These are phyloP conservation scores for Hydractinia symbiolongicarpus DNA, from an alignment of 30 jellyfish, hydroid and myxozoan genomes.

Conservation along the genomic window DNA sequence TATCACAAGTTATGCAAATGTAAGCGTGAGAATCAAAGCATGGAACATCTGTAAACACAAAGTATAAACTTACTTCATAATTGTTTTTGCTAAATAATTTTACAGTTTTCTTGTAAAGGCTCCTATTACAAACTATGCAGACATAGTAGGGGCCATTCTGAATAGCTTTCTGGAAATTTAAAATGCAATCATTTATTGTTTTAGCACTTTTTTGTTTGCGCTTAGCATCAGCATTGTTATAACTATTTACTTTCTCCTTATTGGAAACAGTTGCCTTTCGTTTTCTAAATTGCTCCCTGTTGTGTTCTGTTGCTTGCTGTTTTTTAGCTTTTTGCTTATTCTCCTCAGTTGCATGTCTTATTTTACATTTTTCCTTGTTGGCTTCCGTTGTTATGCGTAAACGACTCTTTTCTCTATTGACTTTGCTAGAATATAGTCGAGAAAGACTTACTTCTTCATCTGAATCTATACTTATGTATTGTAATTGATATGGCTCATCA, in stretches of 20 bases:
- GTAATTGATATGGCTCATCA: too few relatives aligned
- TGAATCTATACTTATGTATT: too few relatives aligned
- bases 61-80: not conserved
- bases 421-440: too few relatives aligned
- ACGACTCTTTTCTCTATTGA: too few relatives aligned
- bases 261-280: too few relatives aligned
- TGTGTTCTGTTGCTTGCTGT: not conserved
- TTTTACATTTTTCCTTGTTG: too few relatives aligned
- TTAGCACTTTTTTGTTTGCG: not conserved
- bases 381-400: too few relatives aligned
- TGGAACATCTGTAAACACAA: not conserved
- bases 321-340: not conserved
- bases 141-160: not conserved
- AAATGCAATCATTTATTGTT: not conserved
- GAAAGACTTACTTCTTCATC: too few relatives aligned
- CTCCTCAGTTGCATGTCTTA: not conserved
- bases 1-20: constrained; percentile 5
- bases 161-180: not conserved
- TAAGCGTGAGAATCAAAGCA: not conserved
- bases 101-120: not conserved
- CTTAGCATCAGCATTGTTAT: too few relatives aligned
- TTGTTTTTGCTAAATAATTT: not conserved
- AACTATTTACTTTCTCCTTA: too few relatives aligned
- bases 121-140: not conserved
- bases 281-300: not conserved